A percentile compares a stretch with the other conserved stretches of the same genome.
Conservation (phyloP, 2,888 invertebrate species). For the Clistopyga incitator region DNA sequence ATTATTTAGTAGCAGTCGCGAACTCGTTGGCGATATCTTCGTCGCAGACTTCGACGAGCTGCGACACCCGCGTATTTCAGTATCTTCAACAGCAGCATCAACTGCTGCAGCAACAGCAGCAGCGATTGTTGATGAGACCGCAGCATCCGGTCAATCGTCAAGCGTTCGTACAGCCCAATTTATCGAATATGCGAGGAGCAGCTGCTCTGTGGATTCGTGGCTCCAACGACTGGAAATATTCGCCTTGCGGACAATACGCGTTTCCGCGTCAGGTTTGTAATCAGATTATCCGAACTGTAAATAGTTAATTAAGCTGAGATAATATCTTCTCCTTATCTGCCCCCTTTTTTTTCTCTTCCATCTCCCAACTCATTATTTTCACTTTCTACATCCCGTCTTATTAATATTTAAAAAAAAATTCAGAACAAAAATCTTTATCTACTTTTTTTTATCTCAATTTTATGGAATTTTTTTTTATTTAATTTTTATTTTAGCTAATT, state of each 20-base stretch:
- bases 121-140: conserved; percentile 68
- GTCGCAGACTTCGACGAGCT: conserved; percentile 65
- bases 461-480: no score
- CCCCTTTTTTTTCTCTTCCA: background rate
- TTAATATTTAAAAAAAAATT: background rate
- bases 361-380: background rate
- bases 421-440: no score
- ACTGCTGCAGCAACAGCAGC: conserved; percentile 69
- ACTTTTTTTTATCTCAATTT: no score
- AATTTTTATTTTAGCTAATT: no score
- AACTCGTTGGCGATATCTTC: conserved; percentile 76
- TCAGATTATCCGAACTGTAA: conserved; percentile 10
- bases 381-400: background rate
- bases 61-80: conserved; percentile 73
- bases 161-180: conserved; percentile 64
- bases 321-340: conserved; percentile 6
- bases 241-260: conserved; percentile 70
- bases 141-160: conserved; percentile 56
- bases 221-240: conserved; percentile 71
- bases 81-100: conserved; percentile 73
- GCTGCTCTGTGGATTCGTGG: conserved; percentile 69
- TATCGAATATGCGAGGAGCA: conserved; percentile 62
- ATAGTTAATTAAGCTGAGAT: conserved; percentile 10
- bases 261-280: conserved; percentile 72
- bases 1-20: conserved; percentile 77